A percentile compares a stretch with the other conserved stretches of the same genome.
Evolutionary conservation across 2,797 vertebrate species (phyloP).

Genomic region (Muscicapa comitata): DNA sequence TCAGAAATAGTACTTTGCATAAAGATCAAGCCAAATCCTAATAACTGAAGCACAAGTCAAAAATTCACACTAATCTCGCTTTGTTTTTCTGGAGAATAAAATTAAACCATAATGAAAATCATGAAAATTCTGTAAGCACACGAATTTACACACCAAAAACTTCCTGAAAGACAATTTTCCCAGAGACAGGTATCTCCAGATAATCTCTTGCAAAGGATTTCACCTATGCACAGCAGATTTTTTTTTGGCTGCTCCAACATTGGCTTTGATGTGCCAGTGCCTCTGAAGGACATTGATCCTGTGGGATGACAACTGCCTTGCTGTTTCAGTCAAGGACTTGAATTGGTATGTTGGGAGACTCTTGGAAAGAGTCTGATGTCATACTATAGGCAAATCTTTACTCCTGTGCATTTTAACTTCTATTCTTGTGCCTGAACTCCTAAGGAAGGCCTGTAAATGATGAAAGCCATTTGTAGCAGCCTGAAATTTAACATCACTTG

Average conservation of each 20-base stretch:
- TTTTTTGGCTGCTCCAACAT: background rate
- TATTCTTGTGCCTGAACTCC: background rate
- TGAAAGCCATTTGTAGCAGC: background rate
- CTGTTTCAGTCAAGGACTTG: background rate
- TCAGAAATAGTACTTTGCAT: background rate
- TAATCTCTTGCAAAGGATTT: background rate
- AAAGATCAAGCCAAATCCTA: background rate
- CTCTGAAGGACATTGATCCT: background rate
- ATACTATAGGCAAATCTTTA: background rate
- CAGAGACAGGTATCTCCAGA: background rate
- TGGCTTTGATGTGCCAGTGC: background rate
- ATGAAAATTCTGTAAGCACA: background rate
- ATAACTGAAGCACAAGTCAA: background rate
- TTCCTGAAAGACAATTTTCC: background rate
- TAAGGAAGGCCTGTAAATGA: background rate
- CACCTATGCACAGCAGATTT: background rate
- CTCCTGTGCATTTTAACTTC: background rate
- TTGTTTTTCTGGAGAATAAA: background rate
- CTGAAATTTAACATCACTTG: background rate
- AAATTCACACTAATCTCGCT: background rate
- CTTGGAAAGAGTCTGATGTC: background rate
- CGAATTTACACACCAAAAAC: background rate
- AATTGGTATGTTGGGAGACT: background rate
- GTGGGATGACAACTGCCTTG: background rate
- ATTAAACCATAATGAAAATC: background rate